phyloP scores from a whole-genome alignment of 2,797 vertebrate species.

The Picus viridis region DNA sequence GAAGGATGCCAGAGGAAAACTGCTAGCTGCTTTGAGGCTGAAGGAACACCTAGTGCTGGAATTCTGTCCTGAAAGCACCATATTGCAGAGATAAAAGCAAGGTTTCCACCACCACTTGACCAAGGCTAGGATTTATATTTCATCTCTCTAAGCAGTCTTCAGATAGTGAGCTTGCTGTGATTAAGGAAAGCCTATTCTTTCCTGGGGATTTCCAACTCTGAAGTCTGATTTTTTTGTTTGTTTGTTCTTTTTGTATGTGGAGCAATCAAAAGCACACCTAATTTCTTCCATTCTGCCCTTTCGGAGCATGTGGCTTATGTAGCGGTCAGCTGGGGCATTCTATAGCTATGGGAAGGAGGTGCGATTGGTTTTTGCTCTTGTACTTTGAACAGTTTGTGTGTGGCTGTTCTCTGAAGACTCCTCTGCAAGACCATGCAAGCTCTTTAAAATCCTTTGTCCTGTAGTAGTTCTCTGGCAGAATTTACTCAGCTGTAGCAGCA shows the following conservation, averaged over 20 bases:
- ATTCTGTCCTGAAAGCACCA: not conserved
- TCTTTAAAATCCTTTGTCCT: not conserved
- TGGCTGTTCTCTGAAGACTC: not conserved
- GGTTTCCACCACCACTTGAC: not conserved
- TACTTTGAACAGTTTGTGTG: not conserved
- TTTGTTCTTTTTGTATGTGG: not conserved
- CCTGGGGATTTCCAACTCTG: not conserved
- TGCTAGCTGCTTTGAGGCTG: not conserved
- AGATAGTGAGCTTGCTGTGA: not conserved
- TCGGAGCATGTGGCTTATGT: rapidly evolving
- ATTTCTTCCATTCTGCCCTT: not conserved
- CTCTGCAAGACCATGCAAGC: not conserved
- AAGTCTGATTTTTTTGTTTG: not conserved
- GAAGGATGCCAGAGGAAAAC: not conserved
- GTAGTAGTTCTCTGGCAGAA: not conserved
- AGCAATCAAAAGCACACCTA: not conserved
- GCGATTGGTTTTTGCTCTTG: not conserved
- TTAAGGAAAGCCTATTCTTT: not conserved
- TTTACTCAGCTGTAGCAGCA: not conserved
- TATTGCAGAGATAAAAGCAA: not conserved
- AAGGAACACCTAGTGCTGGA: not conserved
- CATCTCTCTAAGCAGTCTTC: not conserved
- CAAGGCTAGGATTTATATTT: not conserved
- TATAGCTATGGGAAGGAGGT: not conserved
- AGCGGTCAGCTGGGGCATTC: not conserved